Percentiles rank a stretch among this genome's conserved stretches.
phyloP scores from a whole-genome alignment of 2,888 invertebrate genomes.

The Polydrusus cervinus region DNA sequence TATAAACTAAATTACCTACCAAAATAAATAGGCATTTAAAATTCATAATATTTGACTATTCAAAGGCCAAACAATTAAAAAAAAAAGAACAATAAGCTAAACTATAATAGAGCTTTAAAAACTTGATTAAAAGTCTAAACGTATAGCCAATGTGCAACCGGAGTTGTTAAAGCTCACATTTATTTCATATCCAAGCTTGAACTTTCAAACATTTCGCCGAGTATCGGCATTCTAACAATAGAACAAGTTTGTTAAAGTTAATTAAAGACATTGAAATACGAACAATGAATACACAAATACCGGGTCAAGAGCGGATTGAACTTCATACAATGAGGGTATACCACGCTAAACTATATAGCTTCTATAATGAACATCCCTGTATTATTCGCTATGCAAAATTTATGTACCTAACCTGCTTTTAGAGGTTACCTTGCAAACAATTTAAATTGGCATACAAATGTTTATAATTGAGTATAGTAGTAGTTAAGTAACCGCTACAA shows the following conservation, averaged over 20 bases:
- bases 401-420: too few relatives aligned
- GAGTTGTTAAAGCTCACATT: conserved; percentile 15
- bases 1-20: too few relatives aligned
- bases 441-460: too few relatives aligned
- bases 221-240: conserved; percentile 45
- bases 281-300: conserved; percentile 21
- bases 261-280: conserved; percentile 39
- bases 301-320: not conserved
- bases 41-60: not conserved
- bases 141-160: conserved; percentile 32
- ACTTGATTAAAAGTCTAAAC: conserved; percentile 48
- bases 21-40: not conserved
- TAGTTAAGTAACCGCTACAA: too few relatives aligned
- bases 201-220: conserved; percentile 37
- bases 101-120: conserved; percentile 39
- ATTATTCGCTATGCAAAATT: not conserved
- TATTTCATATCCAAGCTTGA: conserved; percentile 30
- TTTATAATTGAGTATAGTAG: too few relatives aligned
- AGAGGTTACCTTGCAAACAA: too few relatives aligned
- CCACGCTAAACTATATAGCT: not conserved
- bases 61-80: not conserved
- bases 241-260: conserved; percentile 33
- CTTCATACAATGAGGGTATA: not conserved
- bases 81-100: not conserved
- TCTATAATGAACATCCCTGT: not conserved